Evolutionary conservation across 2,113 vertebrate genomes (phyloP).

Genomic region (Emydocephalus ijimae): DNA sequence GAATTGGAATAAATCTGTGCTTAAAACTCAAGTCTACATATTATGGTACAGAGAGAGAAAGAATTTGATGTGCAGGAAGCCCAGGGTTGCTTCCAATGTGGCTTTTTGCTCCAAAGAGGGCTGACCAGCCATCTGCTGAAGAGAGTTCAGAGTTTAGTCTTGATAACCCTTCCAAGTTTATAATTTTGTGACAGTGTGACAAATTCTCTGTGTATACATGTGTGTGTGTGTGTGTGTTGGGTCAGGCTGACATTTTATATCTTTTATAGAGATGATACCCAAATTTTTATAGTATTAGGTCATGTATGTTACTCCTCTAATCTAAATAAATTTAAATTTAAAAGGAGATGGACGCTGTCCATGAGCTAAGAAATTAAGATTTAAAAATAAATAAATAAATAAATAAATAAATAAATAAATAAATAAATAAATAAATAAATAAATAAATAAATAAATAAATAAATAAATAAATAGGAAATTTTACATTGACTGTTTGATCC

Average conservation of each 20-base stretch:
- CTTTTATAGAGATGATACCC: slow-evolving; percentile 5
- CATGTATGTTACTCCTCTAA: slow-evolving; percentile 35
- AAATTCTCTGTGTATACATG: neutral
- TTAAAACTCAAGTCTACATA: neutral
- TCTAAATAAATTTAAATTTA: slow-evolving; percentile 38
- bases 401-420: too few relatives aligned
- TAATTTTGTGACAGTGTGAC: neutral
- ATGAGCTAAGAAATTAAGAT: slow-evolving; percentile 40
- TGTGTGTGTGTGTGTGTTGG: neutral
- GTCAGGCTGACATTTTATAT: slow-evolving; percentile 17
- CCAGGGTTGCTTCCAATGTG: neutral
- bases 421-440: too few relatives aligned
- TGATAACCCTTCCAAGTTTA: neutral
- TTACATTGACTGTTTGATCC: slow-evolving; percentile 33
- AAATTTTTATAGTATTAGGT: slow-evolving; percentile 29
- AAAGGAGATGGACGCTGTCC: neutral
- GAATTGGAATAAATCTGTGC: neutral
- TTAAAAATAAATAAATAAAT: too few relatives aligned
- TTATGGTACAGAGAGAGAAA: neutral
- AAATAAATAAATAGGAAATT: slow-evolving; percentile 2
- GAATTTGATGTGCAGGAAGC: neutral
- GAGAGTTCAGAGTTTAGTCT: neutral
- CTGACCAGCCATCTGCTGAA: neutral
- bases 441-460: too few relatives aligned
- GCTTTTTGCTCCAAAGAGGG: neutral